phyloP scores from a whole-genome alignment of 2,113 vertebrate genomes.

The Eulacestoma nigropectus region DNA sequence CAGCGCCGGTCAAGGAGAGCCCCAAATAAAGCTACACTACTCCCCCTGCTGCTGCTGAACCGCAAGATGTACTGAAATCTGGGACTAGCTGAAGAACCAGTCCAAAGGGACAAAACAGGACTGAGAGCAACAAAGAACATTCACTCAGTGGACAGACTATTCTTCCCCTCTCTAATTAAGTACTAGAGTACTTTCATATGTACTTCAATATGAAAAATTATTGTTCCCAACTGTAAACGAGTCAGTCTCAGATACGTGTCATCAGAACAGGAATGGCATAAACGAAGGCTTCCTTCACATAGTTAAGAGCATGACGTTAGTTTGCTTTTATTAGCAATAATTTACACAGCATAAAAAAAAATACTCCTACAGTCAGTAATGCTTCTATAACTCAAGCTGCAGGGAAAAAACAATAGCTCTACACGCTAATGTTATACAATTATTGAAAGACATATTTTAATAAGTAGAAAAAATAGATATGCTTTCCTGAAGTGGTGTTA shows the following conservation, averaged over 20 bases:
- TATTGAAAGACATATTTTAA: background rate
- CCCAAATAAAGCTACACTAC: constrained; percentile 44
- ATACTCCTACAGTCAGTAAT: background rate
- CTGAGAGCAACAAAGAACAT: background rate
- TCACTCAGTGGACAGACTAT: background rate
- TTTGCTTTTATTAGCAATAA: background rate
- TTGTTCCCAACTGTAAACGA: background rate
- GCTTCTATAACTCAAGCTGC: background rate
- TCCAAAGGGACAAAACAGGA: background rate
- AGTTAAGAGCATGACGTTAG: background rate
- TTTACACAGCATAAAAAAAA: background rate
- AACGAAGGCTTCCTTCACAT: background rate
- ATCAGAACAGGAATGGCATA: background rate
- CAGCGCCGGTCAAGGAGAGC: background rate
- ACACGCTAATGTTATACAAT: background rate
- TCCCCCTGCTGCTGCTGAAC: constrained; percentile 53
- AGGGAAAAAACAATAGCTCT: background rate
- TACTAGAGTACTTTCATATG: background rate
- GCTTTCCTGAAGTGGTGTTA: background rate
- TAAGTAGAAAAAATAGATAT: background rate
- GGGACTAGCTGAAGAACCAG: background rate
- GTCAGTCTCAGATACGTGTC: background rate
- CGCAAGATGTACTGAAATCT: background rate
- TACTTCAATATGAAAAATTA: background rate
- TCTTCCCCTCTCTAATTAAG: background rate